Base-by-base conservation (phyloP, 2,797 vertebrate genomes). In the Xenops minutus region DNA sequence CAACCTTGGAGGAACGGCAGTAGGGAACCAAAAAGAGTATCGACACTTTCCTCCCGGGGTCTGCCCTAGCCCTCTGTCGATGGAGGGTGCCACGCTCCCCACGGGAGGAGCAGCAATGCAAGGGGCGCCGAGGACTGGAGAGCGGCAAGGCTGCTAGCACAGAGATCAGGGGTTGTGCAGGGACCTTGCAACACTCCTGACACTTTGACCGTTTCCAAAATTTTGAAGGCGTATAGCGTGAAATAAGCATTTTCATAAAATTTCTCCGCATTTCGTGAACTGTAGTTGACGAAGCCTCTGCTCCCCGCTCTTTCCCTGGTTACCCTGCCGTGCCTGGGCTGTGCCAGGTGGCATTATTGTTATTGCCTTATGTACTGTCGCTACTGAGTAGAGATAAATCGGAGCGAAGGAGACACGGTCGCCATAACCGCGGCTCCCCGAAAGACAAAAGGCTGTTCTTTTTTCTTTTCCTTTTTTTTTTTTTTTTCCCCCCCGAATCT, bases 381-480 rank as follows among this genome's bases (percentile, higher is more conserved):
- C 24, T 68, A 3, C 2, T 26, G 48, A 48, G 18, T 2, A 66
- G 26, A 85, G 67, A 77, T 91, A 79, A 92, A 87, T 19, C 17
- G 12, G 14, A 63, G 63, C 16, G 54, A 63, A 77, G 30, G 68
- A 85, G 44, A 37, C 52, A 24, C 2, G 2, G 34, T 72, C 43
- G 56, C 67, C 84, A 64, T 68, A 91, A 91, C 59, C 8, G 14
- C 10, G 3, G 11, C 37, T 91, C 55, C 19, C 27, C 23, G 11
- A 49, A 86, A 79, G 66, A 93, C 66, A 89, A 94, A 93, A 95
- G 73, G n/a, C 36, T 32, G 59, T 51, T 62, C 2, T 22, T 46
- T 46, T 46, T 46, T 46, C 30, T 36, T 24, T 12, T 32, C 26
- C 10, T 6, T 16, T 12, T 12, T 12, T 27, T 30, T 14, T 6